These are phyloP conservation scores for Osmerus mordax DNA, from an alignment of 2,113 vertebrate genomes.

Conservation along the genomic window DNA sequence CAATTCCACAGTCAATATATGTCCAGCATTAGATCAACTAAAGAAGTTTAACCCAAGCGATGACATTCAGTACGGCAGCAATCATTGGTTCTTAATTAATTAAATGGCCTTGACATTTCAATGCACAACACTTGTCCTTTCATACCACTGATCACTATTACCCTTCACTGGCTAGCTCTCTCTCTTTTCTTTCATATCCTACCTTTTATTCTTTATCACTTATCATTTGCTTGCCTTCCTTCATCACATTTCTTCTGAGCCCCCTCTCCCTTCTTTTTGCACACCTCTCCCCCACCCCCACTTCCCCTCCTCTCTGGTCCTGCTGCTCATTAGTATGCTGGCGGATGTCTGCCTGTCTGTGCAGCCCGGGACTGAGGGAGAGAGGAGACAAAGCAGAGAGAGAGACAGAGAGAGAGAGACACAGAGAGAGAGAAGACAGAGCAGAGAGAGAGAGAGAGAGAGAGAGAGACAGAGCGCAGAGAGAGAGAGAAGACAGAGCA, in stretches of 20 bases:
- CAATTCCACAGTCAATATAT: conserved; percentile 52
- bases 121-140: conserved; percentile 54
- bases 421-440: too few relatives aligned
- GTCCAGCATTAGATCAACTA: conserved; percentile 37
- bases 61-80: conserved; percentile 64
- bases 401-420: conserved; percentile 24
- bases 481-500: too few relatives aligned
- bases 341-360: conserved; percentile 53
- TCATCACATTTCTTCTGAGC: background rate
- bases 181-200: conserved; percentile 9
- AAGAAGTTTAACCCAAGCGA: conserved; percentile 61
- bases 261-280: background rate
- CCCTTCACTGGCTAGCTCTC: conserved; percentile 25
- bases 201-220: conserved; percentile 25
- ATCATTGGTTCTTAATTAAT: conserved; percentile 67
- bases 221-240: conserved; percentile 33
- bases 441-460: conserved; percentile 29
- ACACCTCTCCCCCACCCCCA: background rate
- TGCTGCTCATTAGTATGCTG: conserved; percentile 65
- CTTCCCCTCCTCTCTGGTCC: conserved; percentile 20
- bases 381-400: conserved; percentile 4
- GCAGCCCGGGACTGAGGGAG: conserved; percentile 30
- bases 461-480: too few relatives aligned
- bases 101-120: conserved; percentile 69
- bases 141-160: conserved; percentile 45